These are phyloP conservation scores for Xiphophorus couchianus DNA, from an alignment of 2,113 vertebrate genomes.

Conservation along the genomic window DNA sequence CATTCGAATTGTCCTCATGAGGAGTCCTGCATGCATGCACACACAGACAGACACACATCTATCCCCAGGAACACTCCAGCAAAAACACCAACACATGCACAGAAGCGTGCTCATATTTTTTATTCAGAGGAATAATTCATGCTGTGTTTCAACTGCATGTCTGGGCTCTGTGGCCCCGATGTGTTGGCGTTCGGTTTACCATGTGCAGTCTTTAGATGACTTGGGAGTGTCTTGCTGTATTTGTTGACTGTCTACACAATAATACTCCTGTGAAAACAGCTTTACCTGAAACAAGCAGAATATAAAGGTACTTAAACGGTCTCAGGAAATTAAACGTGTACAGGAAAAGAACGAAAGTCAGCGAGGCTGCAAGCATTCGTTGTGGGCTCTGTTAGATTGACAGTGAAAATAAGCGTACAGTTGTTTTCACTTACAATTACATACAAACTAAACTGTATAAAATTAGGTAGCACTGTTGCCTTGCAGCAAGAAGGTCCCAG, in stretches of 20 bases:
- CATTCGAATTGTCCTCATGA: conserved; percentile 12
- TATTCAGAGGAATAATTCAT: conserved; percentile 49
- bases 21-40: conserved; percentile 7
- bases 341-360: background rate
- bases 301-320: background rate
- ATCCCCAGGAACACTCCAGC: too few species aligned
- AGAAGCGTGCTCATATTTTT: conserved; percentile 40
- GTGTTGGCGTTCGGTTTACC: conserved; percentile 16
- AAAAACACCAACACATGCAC: conserved; percentile 14
- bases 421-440: too few species aligned
- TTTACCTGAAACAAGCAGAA: conserved; percentile 1
- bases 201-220: conserved; percentile 7
- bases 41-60: conserved; percentile 17
- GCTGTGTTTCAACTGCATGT: conserved; percentile 15
- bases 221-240: background rate
- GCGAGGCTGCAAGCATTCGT: background rate
- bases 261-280: conserved; percentile 1
- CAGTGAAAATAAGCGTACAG: background rate
- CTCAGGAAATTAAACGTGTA: background rate
- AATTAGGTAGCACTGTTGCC: too few species aligned
- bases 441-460: too few species aligned
- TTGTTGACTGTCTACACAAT: background rate
- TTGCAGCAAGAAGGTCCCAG: too few species aligned
- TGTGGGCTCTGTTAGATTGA: background rate
- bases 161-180: background rate